Evolutionary conservation across 2,113 vertebrate genomes (phyloP), one percentile per base, ranked within the genome.

Genomic region (Desmodus rotundus): DNA sequence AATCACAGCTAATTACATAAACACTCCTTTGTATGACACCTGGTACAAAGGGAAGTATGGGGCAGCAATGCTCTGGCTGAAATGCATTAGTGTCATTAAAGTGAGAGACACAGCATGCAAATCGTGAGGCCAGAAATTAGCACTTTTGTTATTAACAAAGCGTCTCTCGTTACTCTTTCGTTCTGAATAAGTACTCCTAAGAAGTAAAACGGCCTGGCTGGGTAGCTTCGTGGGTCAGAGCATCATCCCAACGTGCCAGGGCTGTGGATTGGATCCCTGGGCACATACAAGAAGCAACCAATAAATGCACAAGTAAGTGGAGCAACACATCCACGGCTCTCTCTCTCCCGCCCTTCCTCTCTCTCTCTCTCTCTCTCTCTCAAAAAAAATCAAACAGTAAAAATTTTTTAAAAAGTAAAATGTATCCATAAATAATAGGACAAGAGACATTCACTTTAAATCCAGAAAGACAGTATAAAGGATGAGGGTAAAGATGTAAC

Each of bases 391-490:
- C 10, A 28, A 61, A 14, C 10, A 61, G 20, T 61, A 61, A 31
- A 63, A 63, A 63, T 31, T 31, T 63, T 63, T 31, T 58, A 86
- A 74, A 15, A 90, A 47, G 19, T 52, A 88, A 94, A 95, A 93
- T 22, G 2, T 56, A 88, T 7, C 41, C 38, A 73, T 87, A 94
- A 93, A 81, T 47, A 33, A 88, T 1, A 50, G 33, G 14, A 77
- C 19, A 94, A 87, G 0, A 80, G 50, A 91, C 19, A 95, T 22
- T 83, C n/a, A 84, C 45, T 93, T 90, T 65, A 95, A 97, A 65
- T 90, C 54, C 45, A 7, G 33, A 88, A 88, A 52, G 41, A 87
- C 24, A 26, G 67, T 61, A 74, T 26, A 91, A 96, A 91, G 73
- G 22, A 26, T 47, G 81, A 70, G 52, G 47, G 47, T 38, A 47